Base-by-base conservation (phyloP, 2,888 invertebrate species). In the Camptogramma bilineatum region DNA sequence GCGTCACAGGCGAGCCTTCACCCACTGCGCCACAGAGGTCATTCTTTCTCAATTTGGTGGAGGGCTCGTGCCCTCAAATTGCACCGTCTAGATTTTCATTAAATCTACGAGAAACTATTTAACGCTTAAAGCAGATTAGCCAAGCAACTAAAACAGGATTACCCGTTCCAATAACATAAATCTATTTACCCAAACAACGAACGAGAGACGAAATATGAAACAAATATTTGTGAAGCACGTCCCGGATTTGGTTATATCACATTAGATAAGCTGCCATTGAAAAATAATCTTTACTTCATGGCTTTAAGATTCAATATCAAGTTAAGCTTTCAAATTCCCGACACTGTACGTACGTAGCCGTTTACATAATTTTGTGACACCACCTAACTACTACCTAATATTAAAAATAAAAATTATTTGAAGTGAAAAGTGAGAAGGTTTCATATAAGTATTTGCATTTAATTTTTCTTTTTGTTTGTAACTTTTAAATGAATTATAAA, bases 151-250 rank as follows among this genome's bases (percentile, higher is more conserved):
- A 51, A 88, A 90, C 79, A 80, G 80, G 85, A 90, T 91, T 90
- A 90, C 77, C 74, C 81, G 75, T 72, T 74, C 73, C 74, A 77
- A 86, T 85, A 88, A 85, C 84, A 86, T 81, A 84, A 90, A 86
- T 84, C 80, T 88, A 87, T 91, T 91, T 88, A 82, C 83, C 74
- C 74, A 74, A 83, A 82, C 74, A 85, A 83, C 76, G 77, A 81
- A 83, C 75, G 77, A 73, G 76, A 79, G 77, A 71, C 81, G 82
- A 86, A 88, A 89, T 88, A 89, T 86, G 86, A 87, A 91, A 85
- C 83, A 91, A 69, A 90, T 90, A 89, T 91, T 91, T 90, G 82
- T 77, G 57, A 69, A 72, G 69, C 78, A 75, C 75, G 78, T 56
- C 31, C 51, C 55, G 4, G 9, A 24, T 0, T 34, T 7, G 16